Evolutionary conservation across 2,888 invertebrate genomes (phyloP).

Genomic region (Hybos culiciformis): DNA sequence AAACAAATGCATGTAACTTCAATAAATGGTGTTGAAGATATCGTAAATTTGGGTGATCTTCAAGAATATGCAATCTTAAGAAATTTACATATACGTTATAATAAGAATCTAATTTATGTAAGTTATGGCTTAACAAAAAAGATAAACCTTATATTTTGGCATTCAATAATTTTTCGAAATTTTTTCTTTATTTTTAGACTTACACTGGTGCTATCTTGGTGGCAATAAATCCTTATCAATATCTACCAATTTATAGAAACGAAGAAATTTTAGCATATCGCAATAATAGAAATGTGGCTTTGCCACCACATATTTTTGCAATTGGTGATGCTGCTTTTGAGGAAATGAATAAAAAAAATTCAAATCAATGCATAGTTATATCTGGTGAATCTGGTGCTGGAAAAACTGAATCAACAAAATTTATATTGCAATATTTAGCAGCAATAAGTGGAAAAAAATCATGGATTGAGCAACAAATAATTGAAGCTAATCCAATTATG

Average conservation of each 20-base stretch:
- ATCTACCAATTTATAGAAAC: conserved; percentile 85
- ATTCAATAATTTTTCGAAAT: background rate
- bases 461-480: conserved; percentile 94
- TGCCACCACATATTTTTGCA: conserved; percentile 91
- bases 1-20: conserved; percentile 69
- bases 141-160: background rate
- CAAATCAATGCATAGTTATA: conserved; percentile 89
- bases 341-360: conserved; percentile 57
- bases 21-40: conserved; percentile 76
- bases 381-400: conserved; percentile 95
- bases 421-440: conserved; percentile 85
- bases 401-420: conserved; percentile 90
- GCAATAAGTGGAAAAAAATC: conserved; percentile 90
- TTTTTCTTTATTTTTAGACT: conserved; percentile 48
- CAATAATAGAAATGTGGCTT: conserved; percentile 67
- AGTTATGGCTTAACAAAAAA: conserved; percentile 31
- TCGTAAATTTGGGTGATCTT: conserved; percentile 88
- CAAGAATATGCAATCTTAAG: conserved; percentile 88
- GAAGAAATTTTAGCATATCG: conserved; percentile 75
- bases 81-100: conserved; percentile 81
- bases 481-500: conserved; percentile 91
- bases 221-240: conserved; percentile 90
- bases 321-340: conserved; percentile 84
- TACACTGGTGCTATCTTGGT: conserved; percentile 91
- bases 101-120: conserved; percentile 81